Conservation (phyloP, 2,888 invertebrate species). For the Microdon myrmicae region DNA sequence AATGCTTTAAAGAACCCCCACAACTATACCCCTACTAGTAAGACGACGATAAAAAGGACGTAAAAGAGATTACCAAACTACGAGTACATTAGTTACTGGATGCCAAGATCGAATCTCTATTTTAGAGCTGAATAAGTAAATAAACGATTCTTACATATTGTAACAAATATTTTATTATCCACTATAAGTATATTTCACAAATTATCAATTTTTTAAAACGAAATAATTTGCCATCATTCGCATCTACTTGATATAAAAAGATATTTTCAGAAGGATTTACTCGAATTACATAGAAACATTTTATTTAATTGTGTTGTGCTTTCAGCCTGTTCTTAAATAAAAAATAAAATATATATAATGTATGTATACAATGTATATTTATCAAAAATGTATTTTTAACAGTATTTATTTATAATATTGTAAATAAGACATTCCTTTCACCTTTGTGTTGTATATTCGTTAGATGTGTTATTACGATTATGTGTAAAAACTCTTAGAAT, state of each 20-base stretch:
- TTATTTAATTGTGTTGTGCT: slow-evolving; percentile 26
- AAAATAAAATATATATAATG: too few species aligned
- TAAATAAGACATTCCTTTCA: slow-evolving; percentile 1
- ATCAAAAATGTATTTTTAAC: slow-evolving; percentile 27
- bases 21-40: too few species aligned
- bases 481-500: slow-evolving; percentile 28
- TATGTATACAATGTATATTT: slow-evolving; percentile 4
- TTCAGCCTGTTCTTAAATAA: too few species aligned
- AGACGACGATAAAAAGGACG: too few species aligned
- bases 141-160: neutral
- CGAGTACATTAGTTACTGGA: slow-evolving; percentile 39
- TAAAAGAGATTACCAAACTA: slow-evolving; percentile 58
- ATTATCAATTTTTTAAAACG: neutral
- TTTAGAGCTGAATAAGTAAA: neutral
- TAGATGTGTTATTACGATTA: slow-evolving; percentile 20
- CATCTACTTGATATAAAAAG: too few species aligned
- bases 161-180: slow-evolving; percentile 12
- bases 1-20: too few species aligned
- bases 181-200: slow-evolving; percentile 4
- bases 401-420: slow-evolving; percentile 2
- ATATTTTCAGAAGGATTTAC: slow-evolving; percentile 40
- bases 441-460: slow-evolving; percentile 46
- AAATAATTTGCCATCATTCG: slow-evolving; percentile 5
- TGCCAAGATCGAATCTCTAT: neutral
- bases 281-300: slow-evolving; percentile 11